Percentiles rank a stretch among this genome's conserved stretches.
These are phyloP conservation scores for Sesia bembeciformis DNA, from an alignment of 2,888 invertebrate genomes.

Conservation along the genomic window DNA sequence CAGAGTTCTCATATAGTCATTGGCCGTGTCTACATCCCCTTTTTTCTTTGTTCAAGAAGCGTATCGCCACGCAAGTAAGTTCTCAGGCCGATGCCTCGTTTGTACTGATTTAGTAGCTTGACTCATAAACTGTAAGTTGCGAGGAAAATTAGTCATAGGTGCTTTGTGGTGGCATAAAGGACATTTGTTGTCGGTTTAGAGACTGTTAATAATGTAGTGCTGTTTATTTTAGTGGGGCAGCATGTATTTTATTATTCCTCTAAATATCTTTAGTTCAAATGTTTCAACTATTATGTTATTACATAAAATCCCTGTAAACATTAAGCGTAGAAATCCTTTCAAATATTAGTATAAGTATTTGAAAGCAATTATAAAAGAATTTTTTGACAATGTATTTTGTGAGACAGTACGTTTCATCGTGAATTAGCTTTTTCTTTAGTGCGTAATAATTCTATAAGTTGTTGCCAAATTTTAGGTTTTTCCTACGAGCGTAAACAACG, in stretches of 20 bases:
- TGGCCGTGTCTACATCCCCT: slow-evolving; percentile 50
- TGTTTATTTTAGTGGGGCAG: no score
- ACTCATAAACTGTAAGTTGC: slow-evolving; percentile 12
- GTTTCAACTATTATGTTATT: no score
- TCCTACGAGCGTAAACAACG: slow-evolving; percentile 2
- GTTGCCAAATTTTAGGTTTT: slow-evolving; percentile 22
- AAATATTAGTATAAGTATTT: no score
- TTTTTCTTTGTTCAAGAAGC: slow-evolving; percentile 62
- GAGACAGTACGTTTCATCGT: not conserved
- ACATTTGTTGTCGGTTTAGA: not conserved
- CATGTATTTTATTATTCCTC: no score
- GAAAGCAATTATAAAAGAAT: no score
- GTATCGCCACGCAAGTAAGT: slow-evolving; percentile 61
- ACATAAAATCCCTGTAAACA: no score
- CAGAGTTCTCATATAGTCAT: slow-evolving; percentile 41
- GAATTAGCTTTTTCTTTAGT: slow-evolving; percentile 10
- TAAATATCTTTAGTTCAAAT: no score
- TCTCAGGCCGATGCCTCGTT: slow-evolving; percentile 44
- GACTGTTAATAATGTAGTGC: no score
- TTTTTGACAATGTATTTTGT: no score
- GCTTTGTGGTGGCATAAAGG: slow-evolving; percentile 13
- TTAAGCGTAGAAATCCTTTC: no score
- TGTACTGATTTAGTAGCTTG: slow-evolving; percentile 34
- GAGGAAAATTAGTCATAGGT: slow-evolving; percentile 16
- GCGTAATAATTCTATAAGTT: slow-evolving; percentile 14